Base-by-base conservation (phyloP, 2,888 invertebrate species). In the Podabrus alpinus region DNA sequence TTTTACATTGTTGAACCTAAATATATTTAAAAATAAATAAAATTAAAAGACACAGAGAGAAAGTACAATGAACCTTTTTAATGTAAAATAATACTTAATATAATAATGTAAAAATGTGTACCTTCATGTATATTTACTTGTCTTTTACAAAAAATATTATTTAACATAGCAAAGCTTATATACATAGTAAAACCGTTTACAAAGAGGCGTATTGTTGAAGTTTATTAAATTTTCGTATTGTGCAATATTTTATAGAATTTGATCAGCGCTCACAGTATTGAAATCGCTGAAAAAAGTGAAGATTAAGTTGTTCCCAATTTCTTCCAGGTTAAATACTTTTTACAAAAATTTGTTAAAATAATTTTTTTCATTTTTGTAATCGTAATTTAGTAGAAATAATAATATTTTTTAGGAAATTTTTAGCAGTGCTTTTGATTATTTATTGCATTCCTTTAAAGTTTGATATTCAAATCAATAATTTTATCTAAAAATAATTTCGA, bases 401-500 rank as follows among this genome's bases (percentile, higher is more conserved):
- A n/a, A 45, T 7, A 45, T 45, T 13, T 45, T 1, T 13, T 45
- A 1, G n/a, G 1, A 45, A 45, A n/a, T 45, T n/a, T 45, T 45
- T 9, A 7, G 9, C 7, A 5, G n/a, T n/a, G n/a, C 2, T n/a
- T n/a, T 7, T n/a, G 29, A 45, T n/a, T 45, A 45, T 45, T 45
- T 45, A 45, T 45, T n/a, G n/a, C 45, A 4, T n/a, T 45, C n/a
- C n/a, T 45, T 45, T n/a, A 5, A n/a, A n/a, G n/a, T 45, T 21
- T 45, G n/a, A 45, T 45, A 45, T 45, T 45, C 45, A 45, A 64
- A 64, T 64, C 62, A 4, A 64, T 64, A 19, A 64, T 45, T 45
- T 45, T 45, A n/a, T 64, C 62, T 19, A 64, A 64, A 64, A 64
- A 64, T 64, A 64, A 64, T 64, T 64, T 64, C n/a, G 17, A 64